These are phyloP conservation scores for Magallana nippona DNA, from an alignment of 2,888 invertebrate species.

Conservation along the genomic window DNA sequence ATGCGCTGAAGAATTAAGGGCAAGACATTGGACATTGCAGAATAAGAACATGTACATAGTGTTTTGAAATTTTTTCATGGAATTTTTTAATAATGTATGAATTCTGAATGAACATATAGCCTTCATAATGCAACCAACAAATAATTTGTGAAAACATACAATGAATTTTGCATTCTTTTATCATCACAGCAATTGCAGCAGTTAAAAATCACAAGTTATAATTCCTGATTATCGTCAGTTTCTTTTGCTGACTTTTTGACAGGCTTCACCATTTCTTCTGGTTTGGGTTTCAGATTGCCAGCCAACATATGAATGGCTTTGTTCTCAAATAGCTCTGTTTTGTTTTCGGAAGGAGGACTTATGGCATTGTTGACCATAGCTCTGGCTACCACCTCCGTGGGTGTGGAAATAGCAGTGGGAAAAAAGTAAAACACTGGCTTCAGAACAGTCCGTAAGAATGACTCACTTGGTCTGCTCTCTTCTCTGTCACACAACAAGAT, in stretches of 20 bases:
- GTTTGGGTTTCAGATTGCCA: slow-evolving; percentile 52
- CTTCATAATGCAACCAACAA: too few relatives aligned
- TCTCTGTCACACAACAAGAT: slow-evolving; percentile 75
- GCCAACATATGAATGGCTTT: slow-evolving; percentile 74
- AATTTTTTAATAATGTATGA: too few relatives aligned
- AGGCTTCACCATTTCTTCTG: slow-evolving; percentile 6
- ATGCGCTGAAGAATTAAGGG: too few relatives aligned
- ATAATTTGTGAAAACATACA: too few relatives aligned
- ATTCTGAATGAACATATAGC: too few relatives aligned
- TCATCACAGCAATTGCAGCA: too few relatives aligned
- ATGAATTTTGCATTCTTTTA: too few relatives aligned
- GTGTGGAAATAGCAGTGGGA: slow-evolving; percentile 76
- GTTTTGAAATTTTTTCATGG: too few relatives aligned
- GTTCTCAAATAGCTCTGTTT: slow-evolving; percentile 73
- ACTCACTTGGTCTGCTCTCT: slow-evolving; percentile 74
- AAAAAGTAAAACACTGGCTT: slow-evolving; percentile 74
- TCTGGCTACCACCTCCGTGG: slow-evolving; percentile 71
- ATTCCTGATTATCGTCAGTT: not conserved
- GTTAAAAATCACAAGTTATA: not conserved
- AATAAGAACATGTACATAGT: too few relatives aligned
- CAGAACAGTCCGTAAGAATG: slow-evolving; percentile 65
- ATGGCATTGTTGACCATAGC: slow-evolving; percentile 75
- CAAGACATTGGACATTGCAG: too few relatives aligned
- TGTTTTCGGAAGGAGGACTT: slow-evolving; percentile 41
- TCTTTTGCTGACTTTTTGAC: not conserved